Base-by-base conservation (phyloP, 2,888 invertebrate species). In the Drosophila koepferae region DNA sequence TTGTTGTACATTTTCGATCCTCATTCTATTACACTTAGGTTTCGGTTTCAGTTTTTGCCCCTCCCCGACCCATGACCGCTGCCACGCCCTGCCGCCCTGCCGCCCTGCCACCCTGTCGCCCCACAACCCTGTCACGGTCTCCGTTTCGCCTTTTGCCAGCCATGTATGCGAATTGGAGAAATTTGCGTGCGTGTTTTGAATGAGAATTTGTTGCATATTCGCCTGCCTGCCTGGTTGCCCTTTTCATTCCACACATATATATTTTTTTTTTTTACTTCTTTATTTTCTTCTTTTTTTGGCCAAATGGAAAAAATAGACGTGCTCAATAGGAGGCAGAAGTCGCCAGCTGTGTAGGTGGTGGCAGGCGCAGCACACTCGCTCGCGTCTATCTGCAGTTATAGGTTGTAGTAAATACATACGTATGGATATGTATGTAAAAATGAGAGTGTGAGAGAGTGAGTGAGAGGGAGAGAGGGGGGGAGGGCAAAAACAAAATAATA, bases 101-200 rank as follows among this genome's bases (percentile, higher is more conserved):
- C 23, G 23, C 23, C 14, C 38, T 16, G 14, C 3, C 4, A 28
- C 49, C 31, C 34, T 10, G 3, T 60, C 38, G n/a, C 14, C 23
- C 38, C 28, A 8, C 16, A 40, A 43, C 43, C 49, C 41, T 16
- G 63, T 28, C 64, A 46, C 62, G 46, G 54, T 63, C 64, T 63
- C 68, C 40, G 77, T 66, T 77, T 74, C 67, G 71, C 69, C 77
- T 67, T 82, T 71, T 80, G 55, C 74, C 71, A 71, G 69, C 72
- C 71, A 71, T 76, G 72, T 73, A 80, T 88, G 89, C 86, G 89
- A 87, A 90, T 88, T 84, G 89, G 80, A 74, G 87, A 90, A 87
- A 89, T 88, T 89, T 90, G 90, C 81, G 91, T 90, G 91, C 91
- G 91, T 91, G 90, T 81, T 86, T 90, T 77, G 83, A 90, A 91